phyloP scores from a whole-genome alignment of 2,888 invertebrate species.

The Callinectes sapidus region DNA sequence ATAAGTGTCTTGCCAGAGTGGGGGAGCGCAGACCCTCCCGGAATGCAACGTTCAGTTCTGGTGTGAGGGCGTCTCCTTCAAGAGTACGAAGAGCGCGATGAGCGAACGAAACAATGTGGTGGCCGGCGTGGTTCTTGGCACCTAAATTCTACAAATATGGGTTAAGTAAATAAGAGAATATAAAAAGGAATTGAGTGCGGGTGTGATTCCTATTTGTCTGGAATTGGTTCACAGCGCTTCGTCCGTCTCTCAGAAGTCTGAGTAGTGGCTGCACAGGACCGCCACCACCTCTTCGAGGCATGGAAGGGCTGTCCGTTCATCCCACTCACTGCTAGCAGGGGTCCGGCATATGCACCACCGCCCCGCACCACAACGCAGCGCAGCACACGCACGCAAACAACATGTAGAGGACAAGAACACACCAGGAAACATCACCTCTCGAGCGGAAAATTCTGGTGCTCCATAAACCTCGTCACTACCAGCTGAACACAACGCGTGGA shows the following conservation, averaged over 20 bases:
- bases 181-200: conserved; percentile 69
- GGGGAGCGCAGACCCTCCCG: conserved; percentile 11
- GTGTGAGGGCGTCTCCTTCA: neutral
- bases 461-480: conserved; percentile 44
- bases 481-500: conserved; percentile 53
- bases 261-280: neutral
- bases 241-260: conserved; percentile 34
- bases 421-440: neutral
- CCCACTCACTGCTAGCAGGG: neutral
- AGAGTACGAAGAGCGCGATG: conserved; percentile 37
- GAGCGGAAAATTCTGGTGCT: neutral
- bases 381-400: neutral
- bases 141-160: conserved; percentile 69
- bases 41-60: conserved; percentile 29
- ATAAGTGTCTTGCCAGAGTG: conserved; percentile 59
- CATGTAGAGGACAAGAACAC: neutral
- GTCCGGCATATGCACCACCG: neutral
- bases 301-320: neutral
- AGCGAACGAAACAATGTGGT: conserved; percentile 45
- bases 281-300: neutral
- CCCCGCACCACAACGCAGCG: neutral
- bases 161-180: conserved; percentile 68
- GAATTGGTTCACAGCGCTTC: conserved; percentile 60
- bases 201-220: conserved; percentile 62
- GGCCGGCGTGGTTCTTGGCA: conserved; percentile 40